Base-by-base conservation (phyloP, 2,888 invertebrate species). In the Gastrophysa polygoni region DNA sequence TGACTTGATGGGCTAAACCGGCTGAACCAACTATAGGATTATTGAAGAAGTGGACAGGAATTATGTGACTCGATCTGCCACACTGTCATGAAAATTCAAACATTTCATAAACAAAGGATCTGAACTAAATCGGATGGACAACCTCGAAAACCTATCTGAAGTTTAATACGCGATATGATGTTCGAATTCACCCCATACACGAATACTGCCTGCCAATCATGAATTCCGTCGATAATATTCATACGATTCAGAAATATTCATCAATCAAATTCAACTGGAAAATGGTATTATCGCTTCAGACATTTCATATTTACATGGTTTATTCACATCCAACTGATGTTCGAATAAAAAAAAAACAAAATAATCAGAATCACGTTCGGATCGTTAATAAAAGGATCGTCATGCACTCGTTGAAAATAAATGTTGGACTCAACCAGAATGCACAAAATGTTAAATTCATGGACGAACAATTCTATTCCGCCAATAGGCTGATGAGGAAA, bases 331-430 rank as follows among this genome's bases (percentile, higher is more conserved):
- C 10, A 24, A 32, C 6, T 32, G 10, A 32, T 32, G 29, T 32
- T 32, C 10, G 29, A 24, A 24, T 24, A 24, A 24, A 5, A 24
- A 24, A 24, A n/a, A 24, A 18, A 24, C 52, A 57, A 57, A 48
- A 47, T 52, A 58, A 59, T 52, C 46, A 59, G 34, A 58, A 62
- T 38, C 52, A 52, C 52, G 52, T 52, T 21, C 52, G 14, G 34
- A 21, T 38, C 52, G 24, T 38, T 21, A 20, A 38, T 52, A 18
- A 28, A 51, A 29, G 38, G 34, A 38, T 52, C 38, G 38, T 21
- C 52, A 52, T n/a, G n/a, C 7, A 38, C 29, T 52, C 52, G 52
- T 52, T 20, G 52, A 52, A 38, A n/a, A n/a, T n/a, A n/a, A n/a
- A 34, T 18, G 51, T 34, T 16, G 51, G 7, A 52, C 38, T 38